Conservation (phyloP, 1,140 invertebrate genomes). For the Anagrus nilaparvatae region DNA sequence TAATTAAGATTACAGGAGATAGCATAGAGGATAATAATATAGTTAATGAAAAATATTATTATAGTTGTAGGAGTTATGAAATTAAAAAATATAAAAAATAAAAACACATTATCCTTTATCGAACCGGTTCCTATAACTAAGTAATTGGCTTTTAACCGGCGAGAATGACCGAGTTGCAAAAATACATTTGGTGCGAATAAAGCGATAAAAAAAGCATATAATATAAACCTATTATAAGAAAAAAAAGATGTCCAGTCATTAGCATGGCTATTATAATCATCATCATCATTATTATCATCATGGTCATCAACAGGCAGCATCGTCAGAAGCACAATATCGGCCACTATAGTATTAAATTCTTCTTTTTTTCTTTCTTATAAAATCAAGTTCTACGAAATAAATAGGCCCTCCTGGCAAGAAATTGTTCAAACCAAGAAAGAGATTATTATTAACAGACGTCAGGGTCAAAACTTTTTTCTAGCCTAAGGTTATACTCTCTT, state of each 20-base stretch:
- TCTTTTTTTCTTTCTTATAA: neutral
- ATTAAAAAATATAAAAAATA: neutral
- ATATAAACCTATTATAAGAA: no score
- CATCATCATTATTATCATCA: conserved; percentile 8
- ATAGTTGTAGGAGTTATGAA: no score
- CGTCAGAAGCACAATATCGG: conserved; percentile 5
- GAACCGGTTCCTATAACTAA: conserved; percentile 11
- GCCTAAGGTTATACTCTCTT: no score
- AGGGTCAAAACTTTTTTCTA: no score
- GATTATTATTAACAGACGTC: conserved; percentile 11
- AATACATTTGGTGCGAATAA: conserved; percentile 18
- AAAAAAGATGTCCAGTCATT: no score
- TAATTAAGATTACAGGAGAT: no score
- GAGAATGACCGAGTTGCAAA: conserved; percentile 7
- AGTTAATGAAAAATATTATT: no score
- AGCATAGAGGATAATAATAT: no score
- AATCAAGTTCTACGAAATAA: conserved; percentile 9
- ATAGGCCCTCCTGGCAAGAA: conserved; percentile 8
- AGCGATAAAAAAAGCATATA: conserved; percentile 23
- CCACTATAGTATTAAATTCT: no score
- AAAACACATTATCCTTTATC: conserved; percentile 11
- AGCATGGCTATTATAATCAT: conserved; percentile 12
- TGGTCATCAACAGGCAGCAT: conserved; percentile 7
- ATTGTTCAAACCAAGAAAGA: conserved; percentile 9
- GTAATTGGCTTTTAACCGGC: conserved; percentile 29